Evolutionary conservation across 2,888 invertebrate species (phyloP).

Genomic region (Heliconius aoede): DNA sequence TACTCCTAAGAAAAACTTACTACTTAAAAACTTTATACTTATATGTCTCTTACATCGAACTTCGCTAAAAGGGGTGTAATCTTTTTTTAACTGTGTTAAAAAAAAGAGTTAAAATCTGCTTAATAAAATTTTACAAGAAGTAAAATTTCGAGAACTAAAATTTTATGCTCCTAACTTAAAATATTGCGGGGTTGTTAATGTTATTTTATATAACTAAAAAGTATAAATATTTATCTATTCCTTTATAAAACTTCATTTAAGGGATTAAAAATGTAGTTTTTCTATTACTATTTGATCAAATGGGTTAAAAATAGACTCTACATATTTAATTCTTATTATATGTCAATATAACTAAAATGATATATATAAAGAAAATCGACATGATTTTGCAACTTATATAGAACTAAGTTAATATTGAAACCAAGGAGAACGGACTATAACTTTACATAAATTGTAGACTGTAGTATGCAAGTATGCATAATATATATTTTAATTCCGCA

Average conservation of each 20-base stretch:
- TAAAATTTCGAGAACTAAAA: no score
- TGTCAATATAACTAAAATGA: background rate
- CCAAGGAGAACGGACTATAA: background rate
- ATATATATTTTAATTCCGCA: background rate
- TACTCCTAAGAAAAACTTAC: no score
- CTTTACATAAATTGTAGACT: background rate
- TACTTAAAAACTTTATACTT: no score
- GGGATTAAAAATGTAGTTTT: background rate
- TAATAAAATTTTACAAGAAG: no score
- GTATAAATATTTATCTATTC: background rate
- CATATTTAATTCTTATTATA: background rate
- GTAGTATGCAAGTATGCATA: background rate
- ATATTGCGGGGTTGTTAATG: background rate
- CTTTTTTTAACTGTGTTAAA: background rate
- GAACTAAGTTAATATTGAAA: background rate
- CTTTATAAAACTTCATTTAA: background rate
- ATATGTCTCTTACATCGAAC: no score
- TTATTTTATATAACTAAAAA: background rate
- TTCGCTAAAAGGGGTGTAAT: background rate
- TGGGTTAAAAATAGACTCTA: background rate
- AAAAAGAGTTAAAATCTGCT: no score
- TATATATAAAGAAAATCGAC: background rate
- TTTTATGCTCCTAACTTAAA: background rate
- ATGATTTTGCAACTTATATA: background rate
- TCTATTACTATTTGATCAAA: background rate